Evolutionary conservation across 2,888 invertebrate species (phyloP).

Genomic region (Trachelus troglodyta): DNA sequence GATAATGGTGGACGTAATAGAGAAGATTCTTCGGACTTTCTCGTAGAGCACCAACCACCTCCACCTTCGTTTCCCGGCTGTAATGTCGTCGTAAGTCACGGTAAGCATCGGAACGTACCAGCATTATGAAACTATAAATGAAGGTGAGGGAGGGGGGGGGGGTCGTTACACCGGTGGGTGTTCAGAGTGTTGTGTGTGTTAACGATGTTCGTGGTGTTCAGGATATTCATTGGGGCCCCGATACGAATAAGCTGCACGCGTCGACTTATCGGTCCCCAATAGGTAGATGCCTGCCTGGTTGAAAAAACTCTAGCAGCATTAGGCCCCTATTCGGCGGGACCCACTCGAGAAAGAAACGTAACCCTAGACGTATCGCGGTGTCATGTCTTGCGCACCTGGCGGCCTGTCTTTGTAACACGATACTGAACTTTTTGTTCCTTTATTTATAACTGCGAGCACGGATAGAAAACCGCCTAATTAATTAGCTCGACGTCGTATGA

Average conservation of each 20-base stretch:
- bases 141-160: slow-evolving; percentile 23
- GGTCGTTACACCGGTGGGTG: not conserved
- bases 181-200: not conserved
- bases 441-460: slow-evolving; percentile 22
- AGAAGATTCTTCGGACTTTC: slow-evolving; percentile 20
- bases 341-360: slow-evolving; percentile 50
- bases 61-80: slow-evolving; percentile 22
- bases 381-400: slow-evolving; percentile 62
- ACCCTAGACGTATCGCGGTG: slow-evolving; percentile 60
- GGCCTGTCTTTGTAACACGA: slow-evolving; percentile 62
- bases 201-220: not conserved
- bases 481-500: slow-evolving; percentile 21
- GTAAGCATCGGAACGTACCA: slow-evolving; percentile 36
- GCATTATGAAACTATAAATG: slow-evolving; percentile 43
- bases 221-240: not conserved
- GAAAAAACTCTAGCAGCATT: not conserved
- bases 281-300: not conserved
- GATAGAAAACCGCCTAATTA: slow-evolving; percentile 25
- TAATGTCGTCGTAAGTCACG: slow-evolving; percentile 37
- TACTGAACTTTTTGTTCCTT: slow-evolving; percentile 41
- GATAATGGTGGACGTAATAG: not conserved
- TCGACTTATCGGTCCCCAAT: not conserved
- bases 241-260: not conserved
- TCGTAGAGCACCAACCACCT: slow-evolving; percentile 37
- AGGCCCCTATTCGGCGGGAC: not conserved